Evolutionary conservation across 2,113 vertebrate genomes (phyloP).

Genomic region (Ranitomeya imitator): DNA sequence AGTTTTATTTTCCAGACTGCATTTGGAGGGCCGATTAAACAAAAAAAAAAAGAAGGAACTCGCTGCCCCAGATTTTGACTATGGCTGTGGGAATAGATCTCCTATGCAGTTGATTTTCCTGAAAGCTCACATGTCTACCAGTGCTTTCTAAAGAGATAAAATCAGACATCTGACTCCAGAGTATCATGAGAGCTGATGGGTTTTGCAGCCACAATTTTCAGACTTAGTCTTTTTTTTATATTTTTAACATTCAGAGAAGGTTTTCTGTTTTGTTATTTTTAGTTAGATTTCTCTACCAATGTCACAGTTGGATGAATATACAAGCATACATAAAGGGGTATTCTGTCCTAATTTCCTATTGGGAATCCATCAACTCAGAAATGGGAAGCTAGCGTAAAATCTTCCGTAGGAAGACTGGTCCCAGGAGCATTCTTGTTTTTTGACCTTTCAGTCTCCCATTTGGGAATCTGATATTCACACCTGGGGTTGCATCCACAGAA

Average conservation of each 20-base stretch:
- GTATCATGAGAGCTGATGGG: slow-evolving; percentile 4
- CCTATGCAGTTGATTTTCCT: slow-evolving; percentile 17
- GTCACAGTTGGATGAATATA: neutral
- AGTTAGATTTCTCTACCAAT: neutral
- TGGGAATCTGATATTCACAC: too few relatives aligned
- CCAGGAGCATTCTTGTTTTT: too few relatives aligned
- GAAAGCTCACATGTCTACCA: slow-evolving; percentile 13
- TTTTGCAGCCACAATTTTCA: slow-evolving; percentile 22
- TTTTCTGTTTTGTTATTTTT: neutral
- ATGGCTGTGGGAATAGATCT: slow-evolving; percentile 48
- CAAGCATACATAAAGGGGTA: neutral
- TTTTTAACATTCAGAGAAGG: neutral
- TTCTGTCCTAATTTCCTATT: too few relatives aligned
- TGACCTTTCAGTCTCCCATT: too few relatives aligned
- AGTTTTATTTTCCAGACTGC: slow-evolving; percentile 47
- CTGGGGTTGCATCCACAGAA: too few relatives aligned
- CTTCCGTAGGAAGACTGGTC: too few relatives aligned
- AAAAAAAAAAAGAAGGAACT: neutral
- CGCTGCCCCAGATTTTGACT: slow-evolving; percentile 35
- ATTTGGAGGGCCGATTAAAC: slow-evolving; percentile 9
- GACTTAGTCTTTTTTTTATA: neutral
- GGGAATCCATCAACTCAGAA: too few relatives aligned
- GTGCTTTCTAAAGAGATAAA: slow-evolving; percentile 28
- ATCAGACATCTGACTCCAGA: slow-evolving; percentile 16
- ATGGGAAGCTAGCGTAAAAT: too few relatives aligned